These are phyloP conservation scores for Theodoxus fluviatilis DNA, from an alignment of 2,888 invertebrate species.

Conservation along the genomic window DNA sequence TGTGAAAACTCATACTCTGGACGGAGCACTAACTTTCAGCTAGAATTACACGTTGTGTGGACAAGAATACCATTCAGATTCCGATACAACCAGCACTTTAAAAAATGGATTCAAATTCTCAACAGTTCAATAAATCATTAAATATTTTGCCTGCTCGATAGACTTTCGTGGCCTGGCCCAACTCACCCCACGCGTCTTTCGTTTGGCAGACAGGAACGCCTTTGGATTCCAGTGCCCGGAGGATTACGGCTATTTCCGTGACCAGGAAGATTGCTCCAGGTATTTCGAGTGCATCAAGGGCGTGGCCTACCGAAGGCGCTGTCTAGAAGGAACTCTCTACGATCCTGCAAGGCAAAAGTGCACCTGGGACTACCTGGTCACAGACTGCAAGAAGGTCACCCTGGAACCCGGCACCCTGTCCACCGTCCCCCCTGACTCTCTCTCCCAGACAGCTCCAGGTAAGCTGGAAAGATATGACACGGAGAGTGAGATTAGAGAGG, in stretches of 20 bases:
- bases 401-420: no score
- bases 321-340: constrained; percentile 22
- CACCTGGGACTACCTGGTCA: constrained; percentile 20
- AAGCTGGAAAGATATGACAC: no score
- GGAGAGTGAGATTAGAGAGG: no score
- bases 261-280: constrained; percentile 21
- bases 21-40: no score
- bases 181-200: neutral
- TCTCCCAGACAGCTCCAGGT: no score
- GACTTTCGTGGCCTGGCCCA: neutral
- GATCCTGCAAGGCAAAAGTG: constrained; percentile 23
- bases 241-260: constrained; percentile 23
- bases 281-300: constrained; percentile 28
- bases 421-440: no score
- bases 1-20: no score
- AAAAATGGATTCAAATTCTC: neutral
- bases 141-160: neutral
- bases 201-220: constrained; percentile 3
- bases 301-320: constrained; percentile 8
- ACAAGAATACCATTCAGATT: no score
- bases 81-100: no score
- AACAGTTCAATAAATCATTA: neutral
- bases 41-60: no score
- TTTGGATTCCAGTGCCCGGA: constrained; percentile 22
- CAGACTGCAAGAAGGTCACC: constrained; percentile 1